phyloP scores from a whole-genome alignment of 1,140 invertebrate species.

The Sitobion miscanthi region DNA sequence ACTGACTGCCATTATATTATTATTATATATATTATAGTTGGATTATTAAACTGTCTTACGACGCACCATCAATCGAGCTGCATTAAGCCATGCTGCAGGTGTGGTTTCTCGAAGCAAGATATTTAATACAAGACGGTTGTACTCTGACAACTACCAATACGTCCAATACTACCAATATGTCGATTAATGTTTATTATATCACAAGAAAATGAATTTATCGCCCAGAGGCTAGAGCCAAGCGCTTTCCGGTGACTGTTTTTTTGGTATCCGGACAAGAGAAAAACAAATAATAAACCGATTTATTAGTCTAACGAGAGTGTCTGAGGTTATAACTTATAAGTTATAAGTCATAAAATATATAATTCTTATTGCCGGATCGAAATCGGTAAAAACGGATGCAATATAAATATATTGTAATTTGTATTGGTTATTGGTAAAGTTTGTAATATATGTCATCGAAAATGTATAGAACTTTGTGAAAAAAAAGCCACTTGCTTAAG shows the following conservation, averaged over 20 bases:
- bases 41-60: background rate
- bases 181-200: background rate
- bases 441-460: background rate
- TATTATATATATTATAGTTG: background rate
- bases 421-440: background rate
- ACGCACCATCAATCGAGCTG: background rate
- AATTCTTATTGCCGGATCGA: background rate
- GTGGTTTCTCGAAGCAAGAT: background rate
- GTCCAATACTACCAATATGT: background rate
- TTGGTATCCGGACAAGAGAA: no score
- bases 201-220: background rate
- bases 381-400: background rate
- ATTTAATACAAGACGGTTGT: background rate
- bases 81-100: background rate
- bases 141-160: background rate
- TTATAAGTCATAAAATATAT: background rate
- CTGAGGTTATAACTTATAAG: background rate
- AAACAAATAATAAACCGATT: no score
- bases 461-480: background rate
- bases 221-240: background rate
- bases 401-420: background rate
- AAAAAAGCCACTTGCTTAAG: background rate
- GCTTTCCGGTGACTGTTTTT: background rate
- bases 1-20: background rate
- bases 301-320: background rate